Conservation (phyloP, 1,140 invertebrate genomes). For the Meloidogyne floridensis region DNA sequence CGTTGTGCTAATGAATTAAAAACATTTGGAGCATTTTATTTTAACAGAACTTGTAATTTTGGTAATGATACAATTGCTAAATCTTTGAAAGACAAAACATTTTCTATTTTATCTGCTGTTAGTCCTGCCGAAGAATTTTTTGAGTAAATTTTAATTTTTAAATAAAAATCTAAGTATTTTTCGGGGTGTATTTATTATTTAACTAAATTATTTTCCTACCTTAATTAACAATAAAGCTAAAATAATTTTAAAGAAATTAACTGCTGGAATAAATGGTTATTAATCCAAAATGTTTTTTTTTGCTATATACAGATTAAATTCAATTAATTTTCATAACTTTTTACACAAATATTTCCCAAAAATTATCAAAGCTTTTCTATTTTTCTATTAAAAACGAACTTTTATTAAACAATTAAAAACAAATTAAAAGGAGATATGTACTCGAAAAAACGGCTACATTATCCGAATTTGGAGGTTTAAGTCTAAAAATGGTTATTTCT, state of each 20-base stretch:
- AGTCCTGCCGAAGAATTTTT: conserved; percentile 53
- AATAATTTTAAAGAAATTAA: conserved; percentile 16
- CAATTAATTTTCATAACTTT: no score
- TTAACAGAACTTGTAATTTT: conserved; percentile 41
- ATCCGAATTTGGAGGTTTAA: conserved; percentile 47
- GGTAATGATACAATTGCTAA: conserved; percentile 23
- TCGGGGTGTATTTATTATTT: no score
- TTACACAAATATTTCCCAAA: no score
- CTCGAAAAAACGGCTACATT: conserved; percentile 41
- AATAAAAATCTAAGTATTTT: no score
- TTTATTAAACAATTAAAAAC: no score
- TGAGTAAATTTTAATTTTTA: conserved; percentile 36
- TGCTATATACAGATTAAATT: no score
- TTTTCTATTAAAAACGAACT: no score
- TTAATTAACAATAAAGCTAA: background rate
- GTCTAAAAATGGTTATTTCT: conserved; percentile 43
- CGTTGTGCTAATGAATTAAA: conserved; percentile 43
- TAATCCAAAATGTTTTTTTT: no score
- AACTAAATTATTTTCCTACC: no score
- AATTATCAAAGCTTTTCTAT: no score
- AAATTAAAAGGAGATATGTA: conserved; percentile 43
- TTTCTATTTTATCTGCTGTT: conserved; percentile 31
- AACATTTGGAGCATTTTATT: conserved; percentile 42
- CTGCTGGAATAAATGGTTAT: no score
- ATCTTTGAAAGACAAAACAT: conserved; percentile 22